Percentiles rank a stretch among this genome's conserved stretches.
These are phyloP conservation scores for Hemitrygon akajei DNA, from an alignment of 2,797 vertebrate species.

Conservation along the genomic window DNA sequence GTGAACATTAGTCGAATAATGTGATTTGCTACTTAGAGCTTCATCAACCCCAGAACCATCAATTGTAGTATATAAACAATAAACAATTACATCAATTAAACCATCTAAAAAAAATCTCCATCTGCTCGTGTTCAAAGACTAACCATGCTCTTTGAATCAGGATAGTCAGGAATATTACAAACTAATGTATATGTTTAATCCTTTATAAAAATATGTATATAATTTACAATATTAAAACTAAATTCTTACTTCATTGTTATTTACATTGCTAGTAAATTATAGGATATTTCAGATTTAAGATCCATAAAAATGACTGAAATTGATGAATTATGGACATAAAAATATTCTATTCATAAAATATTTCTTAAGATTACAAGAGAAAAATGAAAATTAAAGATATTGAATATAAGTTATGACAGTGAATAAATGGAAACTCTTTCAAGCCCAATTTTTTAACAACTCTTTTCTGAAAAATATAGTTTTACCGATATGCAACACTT, in stretches of 20 bases:
- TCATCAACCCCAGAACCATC: neutral
- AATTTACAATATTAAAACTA: neutral
- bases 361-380: neutral
- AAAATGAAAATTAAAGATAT: neutral
- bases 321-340: neutral
- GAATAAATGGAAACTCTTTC: neutral
- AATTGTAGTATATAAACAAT: neutral
- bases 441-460: neutral
- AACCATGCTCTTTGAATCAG: neutral
- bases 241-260: neutral
- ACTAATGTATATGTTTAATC: neutral
- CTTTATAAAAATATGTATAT: neutral
- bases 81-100: constrained; percentile 28
- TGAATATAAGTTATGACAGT: neutral
- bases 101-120: neutral
- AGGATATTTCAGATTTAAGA: neutral
- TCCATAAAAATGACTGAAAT: neutral
- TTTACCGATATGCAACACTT: neutral
- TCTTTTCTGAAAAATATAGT: neutral
- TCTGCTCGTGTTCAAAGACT: neutral
- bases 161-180: neutral
- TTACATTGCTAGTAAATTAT: neutral
- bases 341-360: neutral
- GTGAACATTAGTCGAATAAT: constrained; percentile 17
- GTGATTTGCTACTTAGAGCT: neutral